A percentile compares a stretch with the other conserved stretches of the same genome.
These are phyloP conservation scores for Idaea aversata DNA, from an alignment of 2,888 invertebrate genomes.

Conservation along the genomic window DNA sequence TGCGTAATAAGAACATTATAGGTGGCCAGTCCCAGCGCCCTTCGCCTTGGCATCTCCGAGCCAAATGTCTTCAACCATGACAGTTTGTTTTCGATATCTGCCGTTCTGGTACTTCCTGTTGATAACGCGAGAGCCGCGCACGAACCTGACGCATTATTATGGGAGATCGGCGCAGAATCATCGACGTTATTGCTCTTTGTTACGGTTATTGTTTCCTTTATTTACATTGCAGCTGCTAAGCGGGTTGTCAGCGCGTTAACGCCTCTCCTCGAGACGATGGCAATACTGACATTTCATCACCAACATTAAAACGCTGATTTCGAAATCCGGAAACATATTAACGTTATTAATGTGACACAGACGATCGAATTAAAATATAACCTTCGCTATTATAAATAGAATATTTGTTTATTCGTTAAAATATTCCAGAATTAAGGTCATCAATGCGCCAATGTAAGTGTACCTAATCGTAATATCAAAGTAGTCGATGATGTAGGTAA, in stretches of 20 bases:
- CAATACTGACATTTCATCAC: neutral
- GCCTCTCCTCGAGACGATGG: neutral
- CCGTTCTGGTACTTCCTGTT: constrained; percentile 21
- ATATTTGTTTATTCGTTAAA: neutral
- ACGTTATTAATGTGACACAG: neutral
- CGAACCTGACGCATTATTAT: constrained; percentile 8
- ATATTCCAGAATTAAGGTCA: constrained; percentile 1
- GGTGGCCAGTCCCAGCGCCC: constrained; percentile 42
- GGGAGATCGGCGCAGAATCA: constrained; percentile 10
- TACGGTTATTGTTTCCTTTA: constrained; percentile 11
- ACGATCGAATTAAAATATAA: constrained; percentile 1
- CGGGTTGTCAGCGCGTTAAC: neutral
- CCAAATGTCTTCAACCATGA: constrained; percentile 45
- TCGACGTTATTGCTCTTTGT: constrained; percentile 10
- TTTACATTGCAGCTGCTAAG: constrained; percentile 2
- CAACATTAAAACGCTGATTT: neutral
- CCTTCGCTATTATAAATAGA: constrained; percentile 1
- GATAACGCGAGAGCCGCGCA: constrained; percentile 19
- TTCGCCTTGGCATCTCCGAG: constrained; percentile 46
- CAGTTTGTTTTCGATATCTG: constrained; percentile 25
- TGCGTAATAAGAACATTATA: constrained; percentile 25
- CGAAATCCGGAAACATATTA: neutral
- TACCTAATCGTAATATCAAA: neutral
- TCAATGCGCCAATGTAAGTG: neutral
- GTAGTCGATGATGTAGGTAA: neutral